phyloP scores from a whole-genome alignment of 2,888 invertebrate genomes.

The Protula sp. region DNA sequence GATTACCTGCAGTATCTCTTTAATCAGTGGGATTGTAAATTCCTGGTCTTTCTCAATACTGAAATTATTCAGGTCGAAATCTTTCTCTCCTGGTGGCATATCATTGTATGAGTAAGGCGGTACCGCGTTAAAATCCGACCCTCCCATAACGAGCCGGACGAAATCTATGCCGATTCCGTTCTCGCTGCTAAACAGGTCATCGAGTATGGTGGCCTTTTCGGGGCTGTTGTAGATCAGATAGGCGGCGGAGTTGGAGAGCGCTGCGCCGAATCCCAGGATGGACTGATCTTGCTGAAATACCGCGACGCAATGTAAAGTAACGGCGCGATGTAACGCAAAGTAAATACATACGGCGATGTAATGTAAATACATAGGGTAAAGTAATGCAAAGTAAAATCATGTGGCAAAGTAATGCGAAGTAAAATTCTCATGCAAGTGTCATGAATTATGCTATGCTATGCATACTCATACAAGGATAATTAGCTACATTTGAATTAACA shows the following conservation, averaged over 20 bases:
- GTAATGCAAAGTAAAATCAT: too few species aligned
- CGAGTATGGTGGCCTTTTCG: not conserved
- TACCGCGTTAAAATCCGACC: constrained; percentile 19
- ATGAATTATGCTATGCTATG: too few species aligned
- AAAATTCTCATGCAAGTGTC: too few species aligned
- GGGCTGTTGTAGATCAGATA: constrained; percentile 11
- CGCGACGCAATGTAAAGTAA: too few species aligned
- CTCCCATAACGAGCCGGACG: constrained; percentile 20
- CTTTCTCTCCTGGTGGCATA: not conserved
- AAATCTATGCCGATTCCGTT: constrained; percentile 15
- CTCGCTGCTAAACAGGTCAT: not conserved
- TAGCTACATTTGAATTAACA: too few species aligned
- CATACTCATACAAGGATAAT: too few species aligned
- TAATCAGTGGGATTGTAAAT: constrained; percentile 16
- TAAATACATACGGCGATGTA: too few species aligned
- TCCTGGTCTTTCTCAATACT: constrained; percentile 16
- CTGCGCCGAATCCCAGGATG: constrained; percentile 21
- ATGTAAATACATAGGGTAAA: too few species aligned
- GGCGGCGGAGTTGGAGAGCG: constrained; percentile 17
- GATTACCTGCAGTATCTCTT: constrained; percentile 11
- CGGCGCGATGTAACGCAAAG: too few species aligned
- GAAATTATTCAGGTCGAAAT: constrained; percentile 3
- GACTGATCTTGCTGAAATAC: constrained; percentile 10
- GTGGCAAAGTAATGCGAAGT: too few species aligned
- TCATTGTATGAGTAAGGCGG: constrained; percentile 20